Evolutionary conservation across 2,113 vertebrate genomes (phyloP), one percentile per base, ranked within the genome.

Genomic region (Gymnobelideus leadbeateri): DNA sequence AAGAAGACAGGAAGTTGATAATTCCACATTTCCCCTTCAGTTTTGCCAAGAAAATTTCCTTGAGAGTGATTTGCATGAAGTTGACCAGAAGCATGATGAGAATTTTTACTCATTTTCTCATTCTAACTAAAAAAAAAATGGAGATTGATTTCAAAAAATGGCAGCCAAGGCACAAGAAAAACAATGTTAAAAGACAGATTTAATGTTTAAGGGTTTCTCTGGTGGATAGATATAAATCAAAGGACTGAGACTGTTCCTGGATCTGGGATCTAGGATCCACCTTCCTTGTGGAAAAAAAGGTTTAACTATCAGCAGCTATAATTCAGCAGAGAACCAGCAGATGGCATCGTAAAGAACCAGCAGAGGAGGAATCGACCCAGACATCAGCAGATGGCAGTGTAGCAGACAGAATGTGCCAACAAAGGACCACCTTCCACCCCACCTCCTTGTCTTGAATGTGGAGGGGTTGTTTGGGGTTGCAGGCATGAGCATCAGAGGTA

Each of bases 371-470:
- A 43, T 84, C 28, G n/a, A 14, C 12, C 37, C 61, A 77, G 61
- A 77, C 37, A 77, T 77, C 68, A 84, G 68, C 68, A 84, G 68
- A 84, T 84, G 68, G 68, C 68, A 84, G 68, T 84, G 68, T 43
- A 84, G n/a, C 68, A 84, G 68, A 84, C 16, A 84, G 19, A 84
- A 84, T 84, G n/a, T 19, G 21, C 7, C 68, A 84, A 84, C 5
- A 43, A 84, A 84, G n/a, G 68, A 84, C n/a, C 68, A 84, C 68
- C 19, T 84, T 43, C n/a, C 19, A 43, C n/a, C 68, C 68, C 19
- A 84, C n/a, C 19, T 84, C 68, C 16, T 84, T 84, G 8, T n/a
- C n/a, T 84, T 84, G 37, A 43, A 5, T 84, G n/a, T 84, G 68
- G n/a, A 23, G 2, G 21, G 37, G n/a, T 84, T 84, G n/a, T 23